phyloP scores from a whole-genome alignment of 2,888 invertebrate species.

The Cantharis nigra region DNA sequence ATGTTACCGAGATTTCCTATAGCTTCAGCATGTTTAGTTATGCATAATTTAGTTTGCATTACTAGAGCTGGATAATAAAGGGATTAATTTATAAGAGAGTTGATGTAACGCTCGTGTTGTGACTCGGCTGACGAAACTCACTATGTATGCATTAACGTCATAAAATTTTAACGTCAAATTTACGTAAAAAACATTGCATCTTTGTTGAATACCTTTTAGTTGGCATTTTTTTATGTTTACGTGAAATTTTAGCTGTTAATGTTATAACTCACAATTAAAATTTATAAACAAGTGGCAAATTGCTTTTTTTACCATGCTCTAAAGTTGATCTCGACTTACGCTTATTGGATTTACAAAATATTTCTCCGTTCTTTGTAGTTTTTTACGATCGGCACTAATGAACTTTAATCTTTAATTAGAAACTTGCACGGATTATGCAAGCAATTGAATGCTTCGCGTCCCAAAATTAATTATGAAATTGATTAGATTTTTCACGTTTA shows the following conservation, averaged over 20 bases:
- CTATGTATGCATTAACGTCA: conserved; percentile 19
- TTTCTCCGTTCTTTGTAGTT: neutral
- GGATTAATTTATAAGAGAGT: conserved; percentile 25
- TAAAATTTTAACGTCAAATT: conserved; percentile 10
- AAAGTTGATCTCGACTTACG: neutral
- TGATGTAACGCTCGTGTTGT: conserved; percentile 10
- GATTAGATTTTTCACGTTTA: neutral
- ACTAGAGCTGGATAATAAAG: conserved; percentile 21
- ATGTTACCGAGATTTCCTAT: conserved; percentile 14
- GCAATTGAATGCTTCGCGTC: neutral
- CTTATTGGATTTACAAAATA: neutral
- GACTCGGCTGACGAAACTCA: conserved; percentile 16
- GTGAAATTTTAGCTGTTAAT: neutral
- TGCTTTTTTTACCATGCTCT: conserved; percentile 2
- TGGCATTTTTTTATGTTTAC: neutral
- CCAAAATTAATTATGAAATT: neutral
- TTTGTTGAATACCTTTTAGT: conserved; percentile 8
- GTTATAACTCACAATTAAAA: conserved; percentile 10
- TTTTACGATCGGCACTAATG: neutral
- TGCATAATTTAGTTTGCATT: conserved; percentile 20
- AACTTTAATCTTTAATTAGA: neutral
- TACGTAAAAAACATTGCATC: conserved; percentile 13
- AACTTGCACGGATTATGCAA: neutral
- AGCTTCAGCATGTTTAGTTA: conserved; percentile 14
- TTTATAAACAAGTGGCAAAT: conserved; percentile 13